These are phyloP conservation scores for Dipus sagitta DNA, from an alignment of 2,797 vertebrate species.

Conservation along the genomic window DNA sequence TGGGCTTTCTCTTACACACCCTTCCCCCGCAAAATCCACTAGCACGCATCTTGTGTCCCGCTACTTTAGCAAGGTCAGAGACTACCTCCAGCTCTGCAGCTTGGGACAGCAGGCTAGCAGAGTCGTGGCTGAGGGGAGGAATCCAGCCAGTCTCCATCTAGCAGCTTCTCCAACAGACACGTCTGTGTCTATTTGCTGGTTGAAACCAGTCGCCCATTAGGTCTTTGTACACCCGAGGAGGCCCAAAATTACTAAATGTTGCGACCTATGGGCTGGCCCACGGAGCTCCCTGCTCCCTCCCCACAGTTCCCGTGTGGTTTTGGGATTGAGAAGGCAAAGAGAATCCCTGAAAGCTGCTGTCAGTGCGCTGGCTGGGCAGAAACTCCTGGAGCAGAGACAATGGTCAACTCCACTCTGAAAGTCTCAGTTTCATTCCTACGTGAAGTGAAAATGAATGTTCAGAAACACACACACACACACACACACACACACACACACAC, in stretches of 20 bases:
- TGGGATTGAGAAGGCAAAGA: not conserved
- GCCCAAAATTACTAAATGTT: not conserved
- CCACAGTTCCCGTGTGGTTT: not conserved
- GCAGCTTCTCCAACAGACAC: not conserved
- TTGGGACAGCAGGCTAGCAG: not conserved
- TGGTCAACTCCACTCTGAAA: not conserved
- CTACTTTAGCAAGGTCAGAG: not conserved
- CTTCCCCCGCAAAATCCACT: slow-evolving; percentile 1
- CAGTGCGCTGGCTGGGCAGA: not conserved
- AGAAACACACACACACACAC: not conserved
- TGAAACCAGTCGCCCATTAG: not conserved
- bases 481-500: not conserved
- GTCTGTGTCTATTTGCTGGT: not conserved
- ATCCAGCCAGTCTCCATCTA: no score
- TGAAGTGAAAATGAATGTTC: not conserved
- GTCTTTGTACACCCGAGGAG: not conserved
- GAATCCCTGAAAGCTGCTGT: not conserved
- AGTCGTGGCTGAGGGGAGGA: not conserved
- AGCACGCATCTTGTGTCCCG: not conserved
- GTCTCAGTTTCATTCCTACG: slow-evolving; percentile 27
- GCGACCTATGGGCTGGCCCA: not conserved
- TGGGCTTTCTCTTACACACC: not conserved
- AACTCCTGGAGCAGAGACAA: not conserved
- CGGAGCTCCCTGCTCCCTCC: not conserved
- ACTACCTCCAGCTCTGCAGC: not conserved